Evolutionary conservation across 2,797 vertebrate genomes (phyloP).

Genomic region (Spheniscus humboldti): DNA sequence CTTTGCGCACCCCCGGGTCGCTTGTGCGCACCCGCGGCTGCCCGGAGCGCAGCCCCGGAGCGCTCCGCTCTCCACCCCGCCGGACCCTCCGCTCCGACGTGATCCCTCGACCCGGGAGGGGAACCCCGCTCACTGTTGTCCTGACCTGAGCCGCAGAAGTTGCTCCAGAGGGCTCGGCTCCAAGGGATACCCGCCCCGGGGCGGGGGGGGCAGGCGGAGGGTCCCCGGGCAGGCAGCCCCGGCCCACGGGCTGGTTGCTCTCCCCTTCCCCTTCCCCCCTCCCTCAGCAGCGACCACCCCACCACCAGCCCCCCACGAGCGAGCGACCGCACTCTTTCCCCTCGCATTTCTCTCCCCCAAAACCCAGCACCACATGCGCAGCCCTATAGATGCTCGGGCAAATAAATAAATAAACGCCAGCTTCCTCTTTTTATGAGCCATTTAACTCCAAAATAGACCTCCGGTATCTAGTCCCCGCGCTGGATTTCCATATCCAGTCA

Average conservation of each 20-base stretch:
- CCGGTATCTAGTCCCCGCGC: conserved; percentile 16
- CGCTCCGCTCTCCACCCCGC: neutral
- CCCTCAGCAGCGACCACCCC: neutral
- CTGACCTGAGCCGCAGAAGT: neutral
- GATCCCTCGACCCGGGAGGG: neutral
- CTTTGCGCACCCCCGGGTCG: neutral
- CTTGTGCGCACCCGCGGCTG: neutral
- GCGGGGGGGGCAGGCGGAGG: neutral
- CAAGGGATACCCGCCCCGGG: neutral
- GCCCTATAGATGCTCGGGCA: neutral
- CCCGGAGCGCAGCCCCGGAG: neutral
- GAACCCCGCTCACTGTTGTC: neutral
- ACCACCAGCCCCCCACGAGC: neutral
- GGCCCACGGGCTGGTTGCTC: neutral
- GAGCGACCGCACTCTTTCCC: no score
- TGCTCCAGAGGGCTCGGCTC: neutral
- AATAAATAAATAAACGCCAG: conserved; percentile 37
- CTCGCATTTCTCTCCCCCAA: neutral
- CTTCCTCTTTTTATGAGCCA: conserved; percentile 35
- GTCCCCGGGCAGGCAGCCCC: neutral
- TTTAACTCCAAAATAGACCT: conserved; percentile 71
- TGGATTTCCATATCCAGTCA: conserved; percentile 52
- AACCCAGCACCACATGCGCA: neutral
- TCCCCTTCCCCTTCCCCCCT: neutral
- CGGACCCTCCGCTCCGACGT: neutral